Percentiles rank a stretch among this genome's conserved stretches.
Evolutionary conservation across 2,113 vertebrate genomes (phyloP).

Genomic region (Globicephala melas): DNA sequence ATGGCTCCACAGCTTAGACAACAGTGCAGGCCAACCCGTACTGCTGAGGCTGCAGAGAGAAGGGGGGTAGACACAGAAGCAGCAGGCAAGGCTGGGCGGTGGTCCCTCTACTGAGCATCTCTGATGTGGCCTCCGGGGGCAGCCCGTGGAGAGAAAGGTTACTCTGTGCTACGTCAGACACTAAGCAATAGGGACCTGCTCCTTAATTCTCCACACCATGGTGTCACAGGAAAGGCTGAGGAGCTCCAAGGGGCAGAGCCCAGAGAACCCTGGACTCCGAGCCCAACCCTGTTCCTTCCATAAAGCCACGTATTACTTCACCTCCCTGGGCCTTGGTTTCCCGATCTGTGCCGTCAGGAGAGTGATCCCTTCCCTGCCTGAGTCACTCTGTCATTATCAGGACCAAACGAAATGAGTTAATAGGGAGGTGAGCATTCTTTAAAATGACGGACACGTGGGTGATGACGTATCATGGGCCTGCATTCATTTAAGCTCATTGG

Average conservation of each 20-base stretch:
- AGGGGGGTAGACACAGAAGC: background rate
- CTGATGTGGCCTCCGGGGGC: background rate
- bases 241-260: background rate
- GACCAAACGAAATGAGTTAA: background rate
- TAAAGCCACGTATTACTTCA: background rate
- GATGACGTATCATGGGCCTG: background rate
- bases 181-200: background rate
- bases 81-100: background rate
- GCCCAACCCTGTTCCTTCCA: background rate
- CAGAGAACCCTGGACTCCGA: background rate
- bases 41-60: background rate
- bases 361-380: background rate
- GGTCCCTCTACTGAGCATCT: background rate
- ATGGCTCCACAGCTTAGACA: background rate
- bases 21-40: background rate
- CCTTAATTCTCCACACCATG: background rate
- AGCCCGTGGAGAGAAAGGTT: background rate
- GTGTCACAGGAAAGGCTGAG: background rate
- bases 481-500: background rate
- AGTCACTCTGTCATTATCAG: background rate
- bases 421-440: background rate
- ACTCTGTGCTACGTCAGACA: background rate
- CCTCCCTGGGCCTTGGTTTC: background rate
- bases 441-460: background rate
- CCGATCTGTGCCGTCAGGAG: background rate